Base-by-base conservation (phyloP, 2,113 vertebrate species). In the Solea solea region DNA sequence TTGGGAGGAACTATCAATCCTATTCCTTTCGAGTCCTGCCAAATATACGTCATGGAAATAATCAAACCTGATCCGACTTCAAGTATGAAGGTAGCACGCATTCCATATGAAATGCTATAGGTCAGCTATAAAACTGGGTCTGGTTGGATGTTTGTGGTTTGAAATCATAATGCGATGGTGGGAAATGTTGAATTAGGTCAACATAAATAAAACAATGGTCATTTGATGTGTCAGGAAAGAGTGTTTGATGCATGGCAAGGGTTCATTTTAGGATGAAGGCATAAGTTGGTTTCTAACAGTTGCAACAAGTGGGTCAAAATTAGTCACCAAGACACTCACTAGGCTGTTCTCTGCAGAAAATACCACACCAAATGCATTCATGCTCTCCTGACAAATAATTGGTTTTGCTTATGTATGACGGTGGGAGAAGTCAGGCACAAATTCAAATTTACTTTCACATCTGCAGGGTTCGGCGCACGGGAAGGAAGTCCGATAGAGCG, bases 11-110 rank as follows among this genome's bases (percentile, higher is more conserved):
- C 60, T 61, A 41, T 11, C 60, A 78, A 76, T 69, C 69, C 57
- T 48, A n/a, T 69, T 67, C 53, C 74, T 86, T 76, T 85, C 15
- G 69, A 66, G 44, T 74, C 50, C 27, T 77, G 69, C 90, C 87
- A 93, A 79, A 82, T 54, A 82, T 58, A 74, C 25, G 69, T 69
- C 69, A 81, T n/a, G 42, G 49, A 80, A 75, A 77, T 76, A 75
- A 77, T 76, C 72, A 72, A 80, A 82, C 52, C 16, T 69, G 48
- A 77, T 54, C 49, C 46, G 68, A 39, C 11, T 63, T 58, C 60
- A 14, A 74, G 72, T 55, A 71, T 64, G 54, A 25, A 55, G 68
- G 53, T 39, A 69, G 57, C 56, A 76, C 63, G 57, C 76, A 67
- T 58, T 40, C 59, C 16, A 69, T 44, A 61, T 57, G 4, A 66